Conservation (phyloP, 1,140 invertebrate genomes). For the Drosophila willistoni region DNA sequence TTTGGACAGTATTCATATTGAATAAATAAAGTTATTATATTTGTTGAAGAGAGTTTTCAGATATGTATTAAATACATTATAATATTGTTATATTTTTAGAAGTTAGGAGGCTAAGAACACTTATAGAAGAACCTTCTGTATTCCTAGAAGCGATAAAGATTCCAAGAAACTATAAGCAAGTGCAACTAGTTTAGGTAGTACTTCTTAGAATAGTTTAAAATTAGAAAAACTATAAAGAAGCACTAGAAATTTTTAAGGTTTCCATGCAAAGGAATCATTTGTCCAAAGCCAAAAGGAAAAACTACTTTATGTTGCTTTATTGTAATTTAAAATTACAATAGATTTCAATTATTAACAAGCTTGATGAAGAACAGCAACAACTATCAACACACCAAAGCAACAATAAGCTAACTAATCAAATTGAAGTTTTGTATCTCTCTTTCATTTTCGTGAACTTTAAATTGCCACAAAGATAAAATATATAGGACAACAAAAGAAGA, state of each 20-base stretch:
- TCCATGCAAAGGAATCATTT: too few relatives aligned
- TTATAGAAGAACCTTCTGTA: too few relatives aligned
- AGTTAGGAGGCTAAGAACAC: too few relatives aligned
- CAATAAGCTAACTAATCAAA: neutral
- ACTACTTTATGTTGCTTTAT: neutral
- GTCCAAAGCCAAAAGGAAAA: neutral
- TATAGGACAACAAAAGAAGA: neutral
- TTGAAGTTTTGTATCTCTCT: neutral
- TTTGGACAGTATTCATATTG: too few relatives aligned
- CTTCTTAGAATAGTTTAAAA: too few relatives aligned
- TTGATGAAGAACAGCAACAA: neutral
- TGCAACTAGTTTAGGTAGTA: too few relatives aligned
- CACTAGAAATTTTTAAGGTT: too few relatives aligned
- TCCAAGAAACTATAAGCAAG: too few relatives aligned
- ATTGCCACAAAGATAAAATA: slow-evolving; percentile 1
- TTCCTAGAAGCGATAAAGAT: too few relatives aligned
- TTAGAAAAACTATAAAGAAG: too few relatives aligned
- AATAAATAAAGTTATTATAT: neutral
- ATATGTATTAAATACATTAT: too few relatives aligned
- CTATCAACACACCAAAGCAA: neutral
- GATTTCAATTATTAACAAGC: neutral
- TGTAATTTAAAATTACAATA: neutral
- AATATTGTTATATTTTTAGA: too few relatives aligned
- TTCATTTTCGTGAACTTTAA: neutral
- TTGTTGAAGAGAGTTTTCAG: neutral